These are phyloP conservation scores for Cydia amplana DNA, from an alignment of 1,140 invertebrate genomes.

Conservation along the genomic window DNA sequence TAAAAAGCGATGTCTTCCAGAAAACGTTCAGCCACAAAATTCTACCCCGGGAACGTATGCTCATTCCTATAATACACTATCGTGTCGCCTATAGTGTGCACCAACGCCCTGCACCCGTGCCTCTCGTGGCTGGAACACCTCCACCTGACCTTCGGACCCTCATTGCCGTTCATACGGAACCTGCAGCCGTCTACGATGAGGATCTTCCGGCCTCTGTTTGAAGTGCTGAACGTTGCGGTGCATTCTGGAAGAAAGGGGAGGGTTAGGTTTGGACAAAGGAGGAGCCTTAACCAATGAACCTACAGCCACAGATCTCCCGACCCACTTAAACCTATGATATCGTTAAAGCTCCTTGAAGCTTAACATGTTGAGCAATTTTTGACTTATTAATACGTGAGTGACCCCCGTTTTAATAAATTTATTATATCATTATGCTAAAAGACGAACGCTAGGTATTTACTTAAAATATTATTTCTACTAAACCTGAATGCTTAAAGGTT, in stretches of 20 bases:
- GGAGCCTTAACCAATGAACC: too few species aligned
- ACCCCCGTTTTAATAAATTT: too few species aligned
- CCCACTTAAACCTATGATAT: too few species aligned
- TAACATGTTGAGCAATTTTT: too few species aligned
- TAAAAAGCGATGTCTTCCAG: too few species aligned
- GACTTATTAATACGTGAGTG: too few species aligned
- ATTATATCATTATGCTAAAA: too few species aligned
- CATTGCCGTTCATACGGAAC: conserved; percentile 35
- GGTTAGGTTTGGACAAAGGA: background rate
- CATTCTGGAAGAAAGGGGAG: background rate
- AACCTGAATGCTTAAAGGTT: too few species aligned
- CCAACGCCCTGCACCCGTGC: conserved; percentile 39
- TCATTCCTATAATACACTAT: conserved; percentile 36
- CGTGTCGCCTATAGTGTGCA: conserved; percentile 36
- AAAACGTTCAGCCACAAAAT: background rate
- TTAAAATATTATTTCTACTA: too few species aligned
- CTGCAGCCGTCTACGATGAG: conserved; percentile 32
- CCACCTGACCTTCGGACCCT: conserved; percentile 40
- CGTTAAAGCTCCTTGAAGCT: too few species aligned
- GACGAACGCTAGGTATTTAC: too few species aligned
- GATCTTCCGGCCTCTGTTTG: conserved; percentile 15
- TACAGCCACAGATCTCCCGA: too few species aligned
- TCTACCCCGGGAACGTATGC: conserved; percentile 31
- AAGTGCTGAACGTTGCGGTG: background rate
- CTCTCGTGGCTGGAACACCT: conserved; percentile 43